Evolutionary conservation across 1,140 invertebrate species (phyloP).

Genomic region (Oryctes rhinoceros): DNA sequence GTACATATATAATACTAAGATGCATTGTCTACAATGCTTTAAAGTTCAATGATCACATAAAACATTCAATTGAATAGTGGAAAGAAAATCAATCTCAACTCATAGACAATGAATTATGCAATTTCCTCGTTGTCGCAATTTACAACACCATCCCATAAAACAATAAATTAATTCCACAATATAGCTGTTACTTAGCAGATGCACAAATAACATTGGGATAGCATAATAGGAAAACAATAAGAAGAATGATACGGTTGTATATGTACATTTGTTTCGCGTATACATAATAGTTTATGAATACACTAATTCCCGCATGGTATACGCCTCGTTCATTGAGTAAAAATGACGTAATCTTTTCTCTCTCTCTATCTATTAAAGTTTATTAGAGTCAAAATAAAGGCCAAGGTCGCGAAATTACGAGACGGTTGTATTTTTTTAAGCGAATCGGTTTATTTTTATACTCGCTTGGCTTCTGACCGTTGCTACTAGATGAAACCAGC

Average conservation of each 20-base stretch:
- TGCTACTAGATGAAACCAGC: not conserved
- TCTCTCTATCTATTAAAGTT: not conserved
- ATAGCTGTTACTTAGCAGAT: not conserved
- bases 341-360: not conserved
- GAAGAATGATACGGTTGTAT: not conserved
- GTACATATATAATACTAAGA: too few species aligned
- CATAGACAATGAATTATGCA: not conserved
- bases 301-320: not conserved
- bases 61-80: not conserved
- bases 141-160: not conserved
- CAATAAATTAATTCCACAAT: not conserved
- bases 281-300: not conserved
- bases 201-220: not conserved
- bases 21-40: not conserved
- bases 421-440: not conserved
- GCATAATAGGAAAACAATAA: not conserved
- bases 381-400: conserved; percentile 16
- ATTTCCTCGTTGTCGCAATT: not conserved
- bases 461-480: not conserved
- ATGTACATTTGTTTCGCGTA: not conserved
- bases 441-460: not conserved
- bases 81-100: too few species aligned
- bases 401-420: conserved; percentile 12
- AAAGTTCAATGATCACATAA: not conserved
- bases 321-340: conserved; percentile 3